phyloP scores from a whole-genome alignment of 92 coral and sea anemone species.

The Epizoanthus scotinus region DNA sequence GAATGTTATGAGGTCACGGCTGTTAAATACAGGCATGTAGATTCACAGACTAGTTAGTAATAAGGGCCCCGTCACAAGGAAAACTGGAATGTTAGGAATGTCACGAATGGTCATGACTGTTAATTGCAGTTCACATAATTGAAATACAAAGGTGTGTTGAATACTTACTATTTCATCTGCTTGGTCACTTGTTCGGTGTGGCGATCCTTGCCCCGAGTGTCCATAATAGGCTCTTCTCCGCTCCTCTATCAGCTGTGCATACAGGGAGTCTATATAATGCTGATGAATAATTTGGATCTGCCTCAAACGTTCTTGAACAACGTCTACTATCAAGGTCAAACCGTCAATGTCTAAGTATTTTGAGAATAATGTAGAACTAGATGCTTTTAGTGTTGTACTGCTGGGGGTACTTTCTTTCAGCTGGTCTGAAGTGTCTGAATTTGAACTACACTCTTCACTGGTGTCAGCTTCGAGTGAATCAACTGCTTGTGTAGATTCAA shows the following conservation, averaged over 20 bases:
- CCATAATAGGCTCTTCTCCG: constrained; percentile 49
- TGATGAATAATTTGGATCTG: constrained; percentile 80
- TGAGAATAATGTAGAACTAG: constrained; percentile 57
- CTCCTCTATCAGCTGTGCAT: constrained; percentile 65
- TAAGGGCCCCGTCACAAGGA: too few species aligned
- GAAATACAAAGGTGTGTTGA: too few species aligned
- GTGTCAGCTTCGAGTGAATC: constrained; percentile 16
- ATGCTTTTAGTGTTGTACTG: constrained; percentile 45
- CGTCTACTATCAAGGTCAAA: constrained; percentile 66
- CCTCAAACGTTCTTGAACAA: constrained; percentile 82
- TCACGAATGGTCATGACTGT: too few species aligned
- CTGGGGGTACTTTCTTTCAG: constrained; percentile 37
- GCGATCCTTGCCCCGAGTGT: constrained; percentile 45
- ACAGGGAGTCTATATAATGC: constrained; percentile 66
- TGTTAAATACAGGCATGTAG: too few species aligned
- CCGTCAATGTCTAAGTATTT: constrained; percentile 89
- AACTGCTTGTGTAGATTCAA: not conserved
- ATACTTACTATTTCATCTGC: constrained; percentile 81
- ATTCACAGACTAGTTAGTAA: too few species aligned
- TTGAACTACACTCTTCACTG: not conserved
- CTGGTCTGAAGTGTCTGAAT: constrained; percentile 40
- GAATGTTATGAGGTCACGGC: too few species aligned
- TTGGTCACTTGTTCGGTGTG: constrained; percentile 59
- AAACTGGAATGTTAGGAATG: too few species aligned
- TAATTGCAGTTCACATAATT: too few species aligned